Evolutionary conservation across 2,888 invertebrate genomes (phyloP), one percentile per base, ranked within the genome.

Genomic region (Tiphia femorata): DNA sequence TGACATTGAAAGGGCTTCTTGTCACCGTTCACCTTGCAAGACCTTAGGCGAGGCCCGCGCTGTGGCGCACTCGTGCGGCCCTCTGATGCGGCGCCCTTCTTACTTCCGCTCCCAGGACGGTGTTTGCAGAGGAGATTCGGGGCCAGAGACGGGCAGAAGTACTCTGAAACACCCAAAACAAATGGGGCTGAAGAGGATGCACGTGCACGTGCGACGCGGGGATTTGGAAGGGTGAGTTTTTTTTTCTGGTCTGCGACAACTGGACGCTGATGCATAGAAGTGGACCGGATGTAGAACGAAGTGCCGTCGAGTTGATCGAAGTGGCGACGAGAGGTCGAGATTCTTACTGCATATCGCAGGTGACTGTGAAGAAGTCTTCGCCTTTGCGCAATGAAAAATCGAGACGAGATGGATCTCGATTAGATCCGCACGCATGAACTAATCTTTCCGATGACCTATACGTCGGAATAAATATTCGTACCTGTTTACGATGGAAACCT

Each of bases 1-100:
- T 73, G 75, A 57, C 83, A 83, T 42, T 67, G 64, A 51, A 71
- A 70, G 33, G 70, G 70, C 17, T 71, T 70, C 44, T 63, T 59
- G 41, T 70, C 71, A 35, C 58, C 49, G 54, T n/a, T 58, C 33
- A 57, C 43, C 50, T 49, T 61, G 27, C 55, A 47, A 16, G 60
- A 17, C 21, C 57, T 57, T 14, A 60, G 49, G 58, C 38, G 64
- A 37, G 40, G 37, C n/a, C n/a, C n/a, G n/a, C n/a, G n/a, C n/a
- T n/a, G n/a, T n/a, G n/a, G n/a, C n/a, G n/a, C n/a, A 6, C 14
- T 52, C 37, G 42, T 49, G 14, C 27, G 14, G 10, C 38, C 30
- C 30, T 61, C 58, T 14, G 58, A 40, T 29, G 25, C n/a, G 19
- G 14, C 14, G 7, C 12, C 14, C 41, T 58, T 33, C 12, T 14